A percentile compares a stretch with the other conserved stretches of the same genome.
Conservation (phyloP, 2,797 vertebrate genomes). For the Cynopterus sphinx region DNA sequence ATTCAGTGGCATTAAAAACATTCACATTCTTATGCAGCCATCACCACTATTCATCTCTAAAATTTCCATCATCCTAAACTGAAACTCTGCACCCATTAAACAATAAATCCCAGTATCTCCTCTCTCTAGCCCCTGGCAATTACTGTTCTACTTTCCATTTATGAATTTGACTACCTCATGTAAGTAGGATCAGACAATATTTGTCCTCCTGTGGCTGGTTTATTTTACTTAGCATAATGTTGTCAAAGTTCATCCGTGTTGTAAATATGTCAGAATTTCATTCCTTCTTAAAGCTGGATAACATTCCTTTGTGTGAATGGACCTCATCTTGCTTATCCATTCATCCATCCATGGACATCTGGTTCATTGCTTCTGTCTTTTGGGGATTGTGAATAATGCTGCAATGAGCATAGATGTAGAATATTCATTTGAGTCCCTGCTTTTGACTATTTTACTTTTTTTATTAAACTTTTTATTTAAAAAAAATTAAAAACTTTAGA, state of each 20-base stretch:
- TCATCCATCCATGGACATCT: not conserved
- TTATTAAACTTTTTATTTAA: not conserved
- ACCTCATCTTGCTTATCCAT: not conserved
- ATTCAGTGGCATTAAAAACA: not conserved
- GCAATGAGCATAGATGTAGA: not conserved
- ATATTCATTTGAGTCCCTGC: not conserved
- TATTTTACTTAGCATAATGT: not conserved
- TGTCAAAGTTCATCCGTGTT: not conserved
- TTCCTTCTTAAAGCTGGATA: not conserved
- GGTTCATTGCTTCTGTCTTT: not conserved
- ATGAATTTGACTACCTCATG: not conserved
- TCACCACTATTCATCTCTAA: not conserved
- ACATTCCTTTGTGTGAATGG: not conserved
- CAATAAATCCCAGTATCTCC: not conserved
- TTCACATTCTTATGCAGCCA: not conserved
- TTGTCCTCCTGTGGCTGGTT: not conserved
- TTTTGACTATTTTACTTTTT: not conserved
- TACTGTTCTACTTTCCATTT: not conserved
- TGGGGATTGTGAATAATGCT: not conserved
- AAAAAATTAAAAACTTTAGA: not conserved
- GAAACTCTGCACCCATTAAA: not conserved
- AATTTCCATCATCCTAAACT: not conserved
- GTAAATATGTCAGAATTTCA: not conserved
- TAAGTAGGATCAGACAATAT: not conserved
- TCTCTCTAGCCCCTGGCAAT: not conserved